Conservation (phyloP, 2,797 vertebrate genomes). For the Coranthus polyacanthus region DNA sequence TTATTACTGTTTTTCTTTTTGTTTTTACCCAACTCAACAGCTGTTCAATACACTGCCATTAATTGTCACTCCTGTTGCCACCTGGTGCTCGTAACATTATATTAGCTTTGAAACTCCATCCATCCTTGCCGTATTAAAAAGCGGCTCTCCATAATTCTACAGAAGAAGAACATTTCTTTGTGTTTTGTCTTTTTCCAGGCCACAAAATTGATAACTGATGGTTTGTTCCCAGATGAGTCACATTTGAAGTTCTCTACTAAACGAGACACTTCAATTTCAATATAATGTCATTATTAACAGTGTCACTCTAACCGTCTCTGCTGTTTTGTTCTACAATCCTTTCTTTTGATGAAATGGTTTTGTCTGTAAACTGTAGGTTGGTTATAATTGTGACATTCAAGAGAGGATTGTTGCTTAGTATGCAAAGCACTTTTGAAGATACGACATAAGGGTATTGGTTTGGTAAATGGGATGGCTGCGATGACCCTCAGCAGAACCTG, state of each 20-base stretch:
- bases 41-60: slow-evolving; percentile 19
- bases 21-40: slow-evolving; percentile 31
- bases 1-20: slow-evolving; percentile 5
- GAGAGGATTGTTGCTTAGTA: neutral
- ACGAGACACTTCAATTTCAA: slow-evolving; percentile 34
- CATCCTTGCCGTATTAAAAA: slow-evolving; percentile 5
- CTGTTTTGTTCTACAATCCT: slow-evolving; percentile 10
- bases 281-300: slow-evolving; percentile 29
- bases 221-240: slow-evolving; percentile 15
- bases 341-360: slow-evolving; percentile 20
- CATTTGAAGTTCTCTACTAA: slow-evolving; percentile 34
- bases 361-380: neutral
- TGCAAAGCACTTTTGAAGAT: slow-evolving; percentile 14
- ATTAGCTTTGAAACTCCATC: slow-evolving; percentile 35
- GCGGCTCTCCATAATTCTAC: slow-evolving; percentile 16
- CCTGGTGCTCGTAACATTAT: slow-evolving; percentile 25
- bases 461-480: slow-evolving; percentile 20
- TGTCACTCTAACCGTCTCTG: slow-evolving; percentile 5
- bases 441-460: slow-evolving; percentile 24
- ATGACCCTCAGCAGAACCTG: slow-evolving; percentile 1
- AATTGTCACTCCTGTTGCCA: neutral
- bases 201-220: slow-evolving; percentile 23
- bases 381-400: slow-evolving; percentile 21
- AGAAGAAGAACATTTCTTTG: slow-evolving; percentile 9
- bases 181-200: slow-evolving; percentile 12